Percentiles rank a stretch among this genome's conserved stretches.
Evolutionary conservation across 2,888 invertebrate species (phyloP).

Genomic region (Epinotia nisella): DNA sequence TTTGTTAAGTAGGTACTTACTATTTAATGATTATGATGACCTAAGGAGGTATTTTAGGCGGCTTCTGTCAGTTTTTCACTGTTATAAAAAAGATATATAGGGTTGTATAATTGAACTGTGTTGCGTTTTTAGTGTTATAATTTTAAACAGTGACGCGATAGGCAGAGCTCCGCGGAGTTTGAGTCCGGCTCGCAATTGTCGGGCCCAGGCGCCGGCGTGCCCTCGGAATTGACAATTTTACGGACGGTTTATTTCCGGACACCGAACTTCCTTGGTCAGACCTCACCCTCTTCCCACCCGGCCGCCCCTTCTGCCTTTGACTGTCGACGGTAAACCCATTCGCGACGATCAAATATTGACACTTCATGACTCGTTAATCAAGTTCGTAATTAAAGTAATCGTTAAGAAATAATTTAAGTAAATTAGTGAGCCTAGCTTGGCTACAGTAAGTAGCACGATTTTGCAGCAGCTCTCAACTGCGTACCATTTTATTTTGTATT

Average conservation of each 20-base stretch:
- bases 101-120: neutral
- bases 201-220: slow-evolving; percentile 70
- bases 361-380: slow-evolving; percentile 27
- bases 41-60: neutral
- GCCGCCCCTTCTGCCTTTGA: slow-evolving; percentile 65
- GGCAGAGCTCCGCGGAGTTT: slow-evolving; percentile 13
- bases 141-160: slow-evolving; percentile 23
- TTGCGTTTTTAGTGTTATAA: neutral
- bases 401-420: too few species aligned
- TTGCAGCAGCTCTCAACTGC: slow-evolving; percentile 9
- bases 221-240: slow-evolving; percentile 88
- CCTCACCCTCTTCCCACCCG: slow-evolving; percentile 62
- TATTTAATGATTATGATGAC: neutral
- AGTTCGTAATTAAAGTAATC: slow-evolving; percentile 17
- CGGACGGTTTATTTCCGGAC: slow-evolving; percentile 87
- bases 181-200: slow-evolving; percentile 68
- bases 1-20: neutral
- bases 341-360: slow-evolving; percentile 40
- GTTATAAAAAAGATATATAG: neutral
- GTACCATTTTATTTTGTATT: too few species aligned
- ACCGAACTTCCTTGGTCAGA: slow-evolving; percentile 81
- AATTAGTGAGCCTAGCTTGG: neutral
- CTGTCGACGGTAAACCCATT: slow-evolving; percentile 45
- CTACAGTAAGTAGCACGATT: neutral
- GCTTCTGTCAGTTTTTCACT: neutral